A percentile compares a stretch with the other conserved stretches of the same genome.
Evolutionary conservation across 1,140 invertebrate genomes (phyloP).

Genomic region (Drosophila miranda): DNA sequence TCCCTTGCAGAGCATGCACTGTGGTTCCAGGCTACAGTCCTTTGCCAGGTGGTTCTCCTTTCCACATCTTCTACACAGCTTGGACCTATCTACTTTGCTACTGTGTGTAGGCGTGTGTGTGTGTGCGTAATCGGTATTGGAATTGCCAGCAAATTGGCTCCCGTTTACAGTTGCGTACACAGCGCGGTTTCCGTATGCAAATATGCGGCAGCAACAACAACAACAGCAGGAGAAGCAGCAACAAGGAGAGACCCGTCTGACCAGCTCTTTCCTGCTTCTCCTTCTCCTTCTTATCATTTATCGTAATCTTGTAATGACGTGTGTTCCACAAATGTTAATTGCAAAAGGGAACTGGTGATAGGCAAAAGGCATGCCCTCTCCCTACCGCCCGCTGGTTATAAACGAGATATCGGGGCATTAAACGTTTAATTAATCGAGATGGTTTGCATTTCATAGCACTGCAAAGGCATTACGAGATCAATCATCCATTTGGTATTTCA

Average conservation of each 20-base stretch:
- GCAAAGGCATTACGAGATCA: no score
- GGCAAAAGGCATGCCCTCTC: slow-evolving; percentile 14
- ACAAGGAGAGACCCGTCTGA: slow-evolving; percentile 9
- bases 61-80: no score
- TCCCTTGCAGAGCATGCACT: no score
- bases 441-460: no score
- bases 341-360: slow-evolving; percentile 51
- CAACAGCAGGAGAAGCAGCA: slow-evolving; percentile 16
- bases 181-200: slow-evolving; percentile 41
- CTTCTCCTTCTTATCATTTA: slow-evolving; percentile 53
- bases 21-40: no score
- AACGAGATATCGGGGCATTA: slow-evolving; percentile 14
- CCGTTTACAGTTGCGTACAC: slow-evolving; percentile 28
- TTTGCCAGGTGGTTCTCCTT: no score
- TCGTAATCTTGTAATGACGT: slow-evolving; percentile 68
- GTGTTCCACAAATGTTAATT: slow-evolving; percentile 67
- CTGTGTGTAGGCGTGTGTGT: no score
- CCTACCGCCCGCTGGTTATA: background rate
- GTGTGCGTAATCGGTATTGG: slow-evolving; percentile 30
- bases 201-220: slow-evolving; percentile 22
- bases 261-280: slow-evolving; percentile 19
- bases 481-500: no score
- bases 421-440: no score
- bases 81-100: no score
- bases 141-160: slow-evolving; percentile 36